Base-by-base conservation (phyloP, 2,113 vertebrate genomes). In the Pitta sordida region DNA sequence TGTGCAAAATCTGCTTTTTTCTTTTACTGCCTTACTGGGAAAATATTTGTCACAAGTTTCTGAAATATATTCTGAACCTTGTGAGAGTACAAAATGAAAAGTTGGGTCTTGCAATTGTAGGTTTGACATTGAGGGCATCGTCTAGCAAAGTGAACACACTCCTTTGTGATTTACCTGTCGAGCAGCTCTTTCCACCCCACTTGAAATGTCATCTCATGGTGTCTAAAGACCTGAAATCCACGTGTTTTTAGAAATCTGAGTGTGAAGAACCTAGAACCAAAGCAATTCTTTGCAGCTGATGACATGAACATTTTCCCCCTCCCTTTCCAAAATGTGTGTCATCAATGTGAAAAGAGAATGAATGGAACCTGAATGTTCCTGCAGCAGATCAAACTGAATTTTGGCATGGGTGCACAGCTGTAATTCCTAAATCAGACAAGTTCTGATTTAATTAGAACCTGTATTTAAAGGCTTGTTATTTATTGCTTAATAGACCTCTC, bases 401-500 rank as follows among this genome's bases (percentile, higher is more conserved):
- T 69, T 75, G 46, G 63, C 51, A 32, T 29, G 59, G 70, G 37
- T 11, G 36, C 17, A 21, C 37, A 36, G 32, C 37, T 39, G 92
- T 43, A 87, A 46, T 30, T 74, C n/a, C 55, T 44, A 27, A 71
- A 74, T 67, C 71, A 32, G 65, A 74, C 18, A 71, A 76, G 14
- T 52, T 63, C 60, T 59, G 26, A 37, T 68, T 88, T 64, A 82
- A 79, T 85, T 83, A 85, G 86, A 83, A 73, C 73, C 71, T 93
- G 36, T 70, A 83, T 51, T 81, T 79, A 58, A 91, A 44, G 64
- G 37, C 51, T 85, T 51, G 2, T 87, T 92, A 83, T 92, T 80
- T 94, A 81, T 88, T 95, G 68, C 48, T 79, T 92, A 92, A 67
- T 83, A 59, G 71, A 55, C 68, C 34, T 68, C 29, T 91, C 53